phyloP scores from a whole-genome alignment of 2,797 vertebrate genomes.

The Tapera naevia region DNA sequence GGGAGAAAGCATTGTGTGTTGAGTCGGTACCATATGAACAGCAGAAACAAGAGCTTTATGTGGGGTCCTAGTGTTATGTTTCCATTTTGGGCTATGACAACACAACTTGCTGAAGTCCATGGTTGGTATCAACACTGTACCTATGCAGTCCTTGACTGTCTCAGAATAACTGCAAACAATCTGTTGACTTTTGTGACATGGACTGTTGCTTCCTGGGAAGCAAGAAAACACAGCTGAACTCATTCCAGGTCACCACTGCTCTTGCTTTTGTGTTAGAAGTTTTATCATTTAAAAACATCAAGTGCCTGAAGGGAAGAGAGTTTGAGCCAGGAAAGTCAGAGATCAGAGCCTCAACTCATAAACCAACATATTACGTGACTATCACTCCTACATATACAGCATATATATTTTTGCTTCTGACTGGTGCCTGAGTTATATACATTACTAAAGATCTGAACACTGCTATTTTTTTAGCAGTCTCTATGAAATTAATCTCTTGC shows the following conservation, averaged over 20 bases:
- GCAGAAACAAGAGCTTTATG: not conserved
- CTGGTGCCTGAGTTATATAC: conserved; percentile 24
- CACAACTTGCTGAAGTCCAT: not conserved
- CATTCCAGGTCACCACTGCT: not conserved
- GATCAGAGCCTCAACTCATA: not conserved
- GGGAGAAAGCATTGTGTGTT: not conserved
- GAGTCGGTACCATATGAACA: not conserved
- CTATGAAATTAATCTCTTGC: conserved; percentile 40
- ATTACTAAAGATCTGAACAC: conserved; percentile 21
- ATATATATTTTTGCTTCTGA: conserved; percentile 9
- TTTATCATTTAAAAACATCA: conserved; percentile 18
- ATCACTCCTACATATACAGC: not conserved
- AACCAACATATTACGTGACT: conserved; percentile 2
- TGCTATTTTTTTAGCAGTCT: not conserved
- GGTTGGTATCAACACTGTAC: not conserved
- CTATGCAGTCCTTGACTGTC: not conserved
- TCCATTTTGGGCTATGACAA: not conserved
- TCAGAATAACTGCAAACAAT: not conserved
- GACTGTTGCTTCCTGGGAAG: not conserved
- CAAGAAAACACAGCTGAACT: not conserved
- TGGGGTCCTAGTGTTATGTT: fast-evolving
- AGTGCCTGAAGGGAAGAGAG: not conserved
- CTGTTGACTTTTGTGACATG: not conserved
- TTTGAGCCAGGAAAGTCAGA: conserved; percentile 17
- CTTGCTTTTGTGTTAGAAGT: not conserved